Base-by-base conservation (phyloP, 2,888 invertebrate genomes). In the Mystacides longicornis region DNA sequence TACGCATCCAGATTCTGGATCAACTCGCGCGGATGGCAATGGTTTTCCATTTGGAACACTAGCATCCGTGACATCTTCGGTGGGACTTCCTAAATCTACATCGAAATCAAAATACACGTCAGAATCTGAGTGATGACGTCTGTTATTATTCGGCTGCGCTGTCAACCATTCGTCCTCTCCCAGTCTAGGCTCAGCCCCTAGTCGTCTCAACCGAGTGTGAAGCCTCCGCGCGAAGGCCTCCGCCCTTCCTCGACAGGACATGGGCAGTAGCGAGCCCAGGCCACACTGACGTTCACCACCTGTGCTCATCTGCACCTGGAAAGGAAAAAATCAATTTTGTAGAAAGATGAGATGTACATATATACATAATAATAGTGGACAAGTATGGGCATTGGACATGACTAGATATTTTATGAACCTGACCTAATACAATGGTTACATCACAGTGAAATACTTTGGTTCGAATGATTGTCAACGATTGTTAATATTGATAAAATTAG, bases 201-300 rank as follows among this genome's bases (percentile, higher is more conserved):
- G 78, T 61, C 85, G 83, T 64, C 84, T 81, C 63, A 90, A 74
- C 60, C 87, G 83, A 54, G 84, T 83, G 67, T 89, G 87, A 60
- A 90, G 75, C 66, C 85, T 84, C 57, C 86, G 79, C 62, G 89
- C 89, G 71, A 90, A 89, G 56, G 87, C 86, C 68, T 89, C 89
- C 55, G 89, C 89, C 54, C 87, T 81, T 57, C 86, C 86, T 57
- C 88, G 81, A 69, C 89, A 90, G 70, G 87, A 87, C 82, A 86
- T 85, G 67, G 86, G 83, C 73, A 86, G 74, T 64, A 86, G 74
- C 63, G 85, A 82, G 66, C 81, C 79, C 66, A 86, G 74, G 66
- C 85, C 82, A 72, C 85, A 84, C 77, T 81, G 81, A 67, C 75
- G 73, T 70, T 74, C 80, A 70, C 75, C 74, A 64, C 75, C 74